Conservation (phyloP, 2,797 vertebrate species). For the Heteromormyrus szaboi region DNA sequence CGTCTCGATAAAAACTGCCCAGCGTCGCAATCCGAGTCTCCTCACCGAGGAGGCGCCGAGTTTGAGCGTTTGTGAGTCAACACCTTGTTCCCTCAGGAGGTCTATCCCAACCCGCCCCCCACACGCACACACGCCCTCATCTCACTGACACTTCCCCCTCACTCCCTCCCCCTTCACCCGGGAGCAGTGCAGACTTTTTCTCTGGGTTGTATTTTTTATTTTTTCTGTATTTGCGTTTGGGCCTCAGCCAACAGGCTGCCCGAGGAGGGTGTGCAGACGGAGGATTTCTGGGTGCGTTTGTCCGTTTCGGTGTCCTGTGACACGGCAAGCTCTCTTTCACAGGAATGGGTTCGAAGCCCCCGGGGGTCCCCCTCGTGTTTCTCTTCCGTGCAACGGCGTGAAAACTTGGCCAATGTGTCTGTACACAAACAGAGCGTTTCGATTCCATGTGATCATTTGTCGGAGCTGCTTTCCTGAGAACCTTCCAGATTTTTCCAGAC, state of each 20-base stretch:
- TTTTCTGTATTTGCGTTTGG: conserved; percentile 32
- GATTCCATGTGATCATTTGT: background rate
- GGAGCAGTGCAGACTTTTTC: conserved; percentile 50
- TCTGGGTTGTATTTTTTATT: conserved; percentile 21
- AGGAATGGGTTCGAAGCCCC: too few species aligned
- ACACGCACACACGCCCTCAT: conserved; percentile 46
- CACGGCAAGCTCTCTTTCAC: background rate
- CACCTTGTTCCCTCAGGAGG: conserved; percentile 52
- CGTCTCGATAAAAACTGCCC: conserved; percentile 12
- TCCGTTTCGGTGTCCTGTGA: background rate
- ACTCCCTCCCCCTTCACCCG: conserved; percentile 25
- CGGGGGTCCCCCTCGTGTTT: background rate
- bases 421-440: background rate
- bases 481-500: background rate
- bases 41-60: conserved; percentile 42
- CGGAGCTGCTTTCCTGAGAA: background rate
- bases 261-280: conserved; percentile 9
- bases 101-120: conserved; percentile 38
- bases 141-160: conserved; percentile 33
- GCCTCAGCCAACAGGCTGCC: conserved; percentile 40
- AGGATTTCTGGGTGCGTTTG: conserved; percentile 5
- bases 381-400: background rate
- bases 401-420: background rate
- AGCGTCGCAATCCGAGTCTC: conserved; percentile 33
- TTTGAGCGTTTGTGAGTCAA: conserved; percentile 42